A percentile compares a stretch with the other conserved stretches of the same genome.
Conservation (phyloP, 2,797 vertebrate species). For the Acanthurus lineatus region DNA sequence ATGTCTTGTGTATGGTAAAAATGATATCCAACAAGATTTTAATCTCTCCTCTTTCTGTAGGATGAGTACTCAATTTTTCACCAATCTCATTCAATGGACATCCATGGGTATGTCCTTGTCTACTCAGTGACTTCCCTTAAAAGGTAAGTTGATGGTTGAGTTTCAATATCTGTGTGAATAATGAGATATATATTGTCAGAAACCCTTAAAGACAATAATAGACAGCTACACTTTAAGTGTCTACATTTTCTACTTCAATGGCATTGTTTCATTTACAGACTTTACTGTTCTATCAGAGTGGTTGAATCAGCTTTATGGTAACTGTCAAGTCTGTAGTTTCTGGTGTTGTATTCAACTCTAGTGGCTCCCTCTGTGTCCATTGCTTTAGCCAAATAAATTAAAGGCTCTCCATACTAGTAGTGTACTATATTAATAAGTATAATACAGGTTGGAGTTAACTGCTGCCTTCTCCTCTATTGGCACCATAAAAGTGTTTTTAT, state of each 20-base stretch:
- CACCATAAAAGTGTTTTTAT: conserved; percentile 30
- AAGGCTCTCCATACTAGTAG: not conserved
- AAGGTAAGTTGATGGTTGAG: conserved; percentile 81
- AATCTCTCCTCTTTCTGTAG: conserved; percentile 68
- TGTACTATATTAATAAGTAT: not conserved
- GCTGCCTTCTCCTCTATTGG: not conserved
- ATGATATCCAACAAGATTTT: not conserved
- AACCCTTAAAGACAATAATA: not conserved
- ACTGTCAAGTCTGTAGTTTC: not conserved
- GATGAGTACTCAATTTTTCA: conserved; percentile 91
- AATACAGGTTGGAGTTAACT: not conserved
- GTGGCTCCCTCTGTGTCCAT: not conserved
- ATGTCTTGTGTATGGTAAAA: not conserved
- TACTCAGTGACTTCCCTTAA: conserved; percentile 89
- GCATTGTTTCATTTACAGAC: not conserved
- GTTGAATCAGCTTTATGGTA: not conserved
- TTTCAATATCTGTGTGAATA: conserved; percentile 1
- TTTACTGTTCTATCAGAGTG: not conserved
- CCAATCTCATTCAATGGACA: conserved; percentile 87
- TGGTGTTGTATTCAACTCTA: not conserved
- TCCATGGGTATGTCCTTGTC: conserved; percentile 89
- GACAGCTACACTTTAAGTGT: not conserved
- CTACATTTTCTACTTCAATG: not conserved
- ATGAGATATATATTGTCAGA: not conserved
- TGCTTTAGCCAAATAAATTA: not conserved